Evolutionary conservation across 2,113 vertebrate species (phyloP).

Genomic region (Aplodontia rufa): DNA sequence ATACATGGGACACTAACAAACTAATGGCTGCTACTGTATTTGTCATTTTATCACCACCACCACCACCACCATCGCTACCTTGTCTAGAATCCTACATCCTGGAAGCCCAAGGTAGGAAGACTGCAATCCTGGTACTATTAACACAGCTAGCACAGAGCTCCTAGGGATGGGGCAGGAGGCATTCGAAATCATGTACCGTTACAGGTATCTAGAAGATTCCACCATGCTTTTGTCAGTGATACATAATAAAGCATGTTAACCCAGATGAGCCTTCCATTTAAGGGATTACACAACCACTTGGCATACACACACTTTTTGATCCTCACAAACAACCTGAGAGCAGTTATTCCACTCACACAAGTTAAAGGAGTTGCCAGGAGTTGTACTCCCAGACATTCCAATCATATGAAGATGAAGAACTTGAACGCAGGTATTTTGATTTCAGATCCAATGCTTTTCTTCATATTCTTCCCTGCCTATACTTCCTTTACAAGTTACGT

Average conservation of each 20-base stretch:
- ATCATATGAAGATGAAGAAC: background rate
- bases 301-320: background rate
- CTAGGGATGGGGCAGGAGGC: background rate
- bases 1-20: background rate
- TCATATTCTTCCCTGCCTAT: background rate
- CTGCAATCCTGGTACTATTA: background rate
- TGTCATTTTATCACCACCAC: background rate
- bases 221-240: background rate
- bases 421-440: background rate
- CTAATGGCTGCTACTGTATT: background rate
- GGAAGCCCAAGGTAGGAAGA: background rate
- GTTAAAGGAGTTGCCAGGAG: background rate
- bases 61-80: background rate
- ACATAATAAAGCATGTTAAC: slow-evolving; percentile 4
- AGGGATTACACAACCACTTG: background rate
- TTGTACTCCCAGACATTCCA: background rate
- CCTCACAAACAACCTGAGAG: background rate
- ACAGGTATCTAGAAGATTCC: background rate
- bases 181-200: background rate
- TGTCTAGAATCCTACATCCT: background rate
- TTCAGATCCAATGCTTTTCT: background rate
- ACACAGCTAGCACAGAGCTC: background rate
- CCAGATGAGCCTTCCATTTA: background rate
- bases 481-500: background rate
- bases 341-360: background rate